Conservation (phyloP, 2,113 vertebrate genomes). For the Protobothrops flavoviridis region DNA sequence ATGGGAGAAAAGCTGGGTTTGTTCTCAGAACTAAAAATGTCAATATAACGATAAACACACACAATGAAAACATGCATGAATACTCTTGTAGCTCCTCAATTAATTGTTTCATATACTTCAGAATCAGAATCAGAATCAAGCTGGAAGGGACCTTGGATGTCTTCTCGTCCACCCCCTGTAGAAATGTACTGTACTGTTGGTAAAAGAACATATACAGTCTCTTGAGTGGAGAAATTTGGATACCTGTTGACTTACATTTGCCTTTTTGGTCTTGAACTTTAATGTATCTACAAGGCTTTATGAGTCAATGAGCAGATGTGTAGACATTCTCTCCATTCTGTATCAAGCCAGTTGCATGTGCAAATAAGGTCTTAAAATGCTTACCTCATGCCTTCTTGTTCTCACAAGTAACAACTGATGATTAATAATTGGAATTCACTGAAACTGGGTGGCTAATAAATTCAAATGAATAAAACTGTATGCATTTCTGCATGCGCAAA, state of each 20-base stretch:
- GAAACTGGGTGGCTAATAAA: neutral
- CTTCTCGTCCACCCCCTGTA: neutral
- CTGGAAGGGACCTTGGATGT: too few relatives aligned
- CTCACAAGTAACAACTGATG: neutral
- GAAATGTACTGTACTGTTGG: neutral
- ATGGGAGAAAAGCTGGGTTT: neutral
- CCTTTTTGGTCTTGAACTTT: neutral
- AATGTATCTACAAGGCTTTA: neutral
- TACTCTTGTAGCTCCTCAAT: slow-evolving; percentile 7
- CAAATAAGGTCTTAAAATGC: neutral
- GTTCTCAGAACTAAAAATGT: neutral
- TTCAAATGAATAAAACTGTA: neutral
- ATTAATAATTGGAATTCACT: neutral
- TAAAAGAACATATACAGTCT: neutral
- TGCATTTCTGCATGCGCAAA: neutral
- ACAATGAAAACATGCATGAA: slow-evolving; percentile 8
- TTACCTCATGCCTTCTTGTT: neutral
- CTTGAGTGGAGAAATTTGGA: neutral
- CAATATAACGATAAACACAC: neutral
- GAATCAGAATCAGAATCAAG: too few relatives aligned
- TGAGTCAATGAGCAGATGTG: neutral
- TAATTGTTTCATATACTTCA: neutral
- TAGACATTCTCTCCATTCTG: neutral
- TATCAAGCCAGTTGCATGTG: neutral
- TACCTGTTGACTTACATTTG: neutral